Conservation (phyloP, 2,888 invertebrate genomes). For the Scaptomyza tumidula region DNA sequence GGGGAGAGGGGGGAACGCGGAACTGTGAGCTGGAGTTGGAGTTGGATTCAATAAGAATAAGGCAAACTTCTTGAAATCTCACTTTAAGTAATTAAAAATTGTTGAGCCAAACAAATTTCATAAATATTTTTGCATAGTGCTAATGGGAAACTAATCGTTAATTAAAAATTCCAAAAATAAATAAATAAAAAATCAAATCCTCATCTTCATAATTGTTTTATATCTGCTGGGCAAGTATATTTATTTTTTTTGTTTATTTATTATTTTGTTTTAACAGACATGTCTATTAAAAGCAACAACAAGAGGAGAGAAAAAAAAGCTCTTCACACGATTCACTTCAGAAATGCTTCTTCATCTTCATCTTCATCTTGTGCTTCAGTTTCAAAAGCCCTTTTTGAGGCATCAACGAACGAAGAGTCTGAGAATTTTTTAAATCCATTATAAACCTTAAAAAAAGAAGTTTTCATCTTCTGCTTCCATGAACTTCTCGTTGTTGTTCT, state of each 20-base stretch:
- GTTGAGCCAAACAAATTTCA: too few species aligned
- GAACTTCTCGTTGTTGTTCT: neutral
- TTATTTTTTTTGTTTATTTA: too few species aligned
- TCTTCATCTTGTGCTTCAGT: constrained; percentile 1
- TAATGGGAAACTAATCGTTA: constrained; percentile 42
- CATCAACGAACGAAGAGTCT: neutral
- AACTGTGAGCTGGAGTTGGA: too few species aligned
- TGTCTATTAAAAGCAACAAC: constrained; percentile 14
- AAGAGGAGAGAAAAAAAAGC: neutral
- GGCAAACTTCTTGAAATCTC: too few species aligned
- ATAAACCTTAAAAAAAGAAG: neutral
- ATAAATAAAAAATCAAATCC: neutral
- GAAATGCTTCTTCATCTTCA: constrained; percentile 1
- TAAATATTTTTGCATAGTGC: constrained; percentile 34
- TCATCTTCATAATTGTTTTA: neutral
- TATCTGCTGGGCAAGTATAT: constrained; percentile 10
- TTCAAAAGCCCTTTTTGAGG: constrained; percentile 2
- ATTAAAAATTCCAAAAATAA: neutral
- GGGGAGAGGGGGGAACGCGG: too few species aligned
- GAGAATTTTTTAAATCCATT: neutral
- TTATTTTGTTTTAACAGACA: neutral
- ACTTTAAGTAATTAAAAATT: too few species aligned
- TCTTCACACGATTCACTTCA: constrained; percentile 30
- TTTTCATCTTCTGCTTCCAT: constrained; percentile 6
- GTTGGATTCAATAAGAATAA: too few species aligned